Conservation (phyloP, 2,797 vertebrate species). For the Rhabdophis nuchalis region DNA sequence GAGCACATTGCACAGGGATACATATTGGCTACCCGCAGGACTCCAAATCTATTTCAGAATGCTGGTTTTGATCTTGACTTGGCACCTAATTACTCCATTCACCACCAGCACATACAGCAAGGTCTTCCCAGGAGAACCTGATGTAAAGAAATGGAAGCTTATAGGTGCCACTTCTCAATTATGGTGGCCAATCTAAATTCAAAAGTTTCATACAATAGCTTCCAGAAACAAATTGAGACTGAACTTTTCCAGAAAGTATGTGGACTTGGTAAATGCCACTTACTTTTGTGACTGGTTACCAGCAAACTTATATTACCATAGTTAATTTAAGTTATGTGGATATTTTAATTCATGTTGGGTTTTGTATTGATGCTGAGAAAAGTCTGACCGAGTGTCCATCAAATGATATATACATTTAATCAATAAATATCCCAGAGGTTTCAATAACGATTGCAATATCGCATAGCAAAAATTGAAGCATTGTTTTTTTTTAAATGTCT, state of each 20-base stretch:
- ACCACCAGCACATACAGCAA: neutral
- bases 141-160: neutral
- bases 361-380: neutral
- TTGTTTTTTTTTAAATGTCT: neutral
- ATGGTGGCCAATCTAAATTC: neutral
- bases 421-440: neutral
- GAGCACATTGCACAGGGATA: neutral
- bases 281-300: neutral
- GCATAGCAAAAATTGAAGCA: constrained; percentile 1
- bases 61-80: neutral
- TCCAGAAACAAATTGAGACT: neutral
- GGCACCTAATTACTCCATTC: neutral
- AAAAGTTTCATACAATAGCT: neutral
- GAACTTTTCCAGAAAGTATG: neutral
- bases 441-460: neutral
- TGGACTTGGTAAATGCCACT: neutral
- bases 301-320: neutral
- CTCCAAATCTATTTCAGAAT: neutral
- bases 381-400: neutral
- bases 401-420: neutral
- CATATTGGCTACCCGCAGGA: neutral
- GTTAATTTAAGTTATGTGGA: neutral
- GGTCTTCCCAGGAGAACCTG: neutral
- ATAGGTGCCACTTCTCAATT: neutral
- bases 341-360: neutral